phyloP scores from a whole-genome alignment of 2,113 vertebrate species.

The Xenopus borealis region DNA sequence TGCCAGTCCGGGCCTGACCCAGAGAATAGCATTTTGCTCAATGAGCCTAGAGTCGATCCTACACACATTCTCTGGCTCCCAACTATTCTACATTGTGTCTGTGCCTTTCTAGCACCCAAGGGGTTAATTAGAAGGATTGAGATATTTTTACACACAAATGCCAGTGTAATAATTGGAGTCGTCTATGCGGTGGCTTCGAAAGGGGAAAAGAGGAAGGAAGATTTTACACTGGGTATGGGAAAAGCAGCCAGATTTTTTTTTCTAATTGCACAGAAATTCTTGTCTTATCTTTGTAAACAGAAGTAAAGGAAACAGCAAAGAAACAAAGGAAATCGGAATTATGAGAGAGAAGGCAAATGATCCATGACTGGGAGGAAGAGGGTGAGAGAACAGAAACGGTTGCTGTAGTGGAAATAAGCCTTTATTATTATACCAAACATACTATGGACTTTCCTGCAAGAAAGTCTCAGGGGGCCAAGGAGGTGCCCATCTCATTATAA shows the following conservation, averaged over 20 bases:
- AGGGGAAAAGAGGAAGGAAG: not conserved
- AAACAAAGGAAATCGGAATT: slow-evolving; percentile 32
- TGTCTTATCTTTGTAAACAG: slow-evolving; percentile 42
- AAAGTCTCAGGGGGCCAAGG: too few relatives aligned
- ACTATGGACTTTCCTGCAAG: too few relatives aligned
- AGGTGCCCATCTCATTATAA: too few relatives aligned
- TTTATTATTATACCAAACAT: too few relatives aligned
- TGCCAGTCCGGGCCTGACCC: too few relatives aligned
- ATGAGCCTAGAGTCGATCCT: too few relatives aligned
- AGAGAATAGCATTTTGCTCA: too few relatives aligned
- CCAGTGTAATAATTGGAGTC: not conserved
- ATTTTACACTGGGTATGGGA: not conserved
- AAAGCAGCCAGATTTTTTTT: not conserved
- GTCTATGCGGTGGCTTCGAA: not conserved
- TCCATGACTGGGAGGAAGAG: slow-evolving; percentile 3
- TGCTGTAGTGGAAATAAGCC: not conserved
- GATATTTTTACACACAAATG: not conserved
- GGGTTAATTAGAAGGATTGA: not conserved
- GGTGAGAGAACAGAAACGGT: not conserved
- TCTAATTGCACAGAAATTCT: slow-evolving; percentile 14
- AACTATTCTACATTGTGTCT: too few relatives aligned
- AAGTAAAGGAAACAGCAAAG: slow-evolving; percentile 21
- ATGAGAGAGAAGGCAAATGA: slow-evolving; percentile 9
- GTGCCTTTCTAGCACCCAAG: too few relatives aligned
- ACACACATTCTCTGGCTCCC: too few relatives aligned